These are phyloP conservation scores for Pyrocoelia pectoralis DNA, from an alignment of 2,888 invertebrate genomes.

Conservation along the genomic window DNA sequence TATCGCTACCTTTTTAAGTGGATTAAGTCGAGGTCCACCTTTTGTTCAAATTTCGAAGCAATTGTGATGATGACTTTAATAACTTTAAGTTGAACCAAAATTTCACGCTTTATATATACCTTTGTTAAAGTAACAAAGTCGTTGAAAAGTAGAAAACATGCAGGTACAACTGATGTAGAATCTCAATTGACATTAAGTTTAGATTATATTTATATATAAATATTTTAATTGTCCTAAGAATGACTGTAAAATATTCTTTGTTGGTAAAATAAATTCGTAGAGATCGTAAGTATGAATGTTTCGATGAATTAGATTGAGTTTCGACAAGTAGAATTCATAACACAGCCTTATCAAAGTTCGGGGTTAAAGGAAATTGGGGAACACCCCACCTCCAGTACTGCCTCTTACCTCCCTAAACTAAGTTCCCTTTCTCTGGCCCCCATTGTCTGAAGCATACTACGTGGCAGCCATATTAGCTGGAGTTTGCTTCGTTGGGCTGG, in stretches of 20 bases:
- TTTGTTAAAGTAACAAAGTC: slow-evolving; percentile 33
- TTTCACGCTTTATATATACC: slow-evolving; percentile 33
- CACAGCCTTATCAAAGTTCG: slow-evolving; percentile 51
- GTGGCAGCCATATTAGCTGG: slow-evolving; percentile 62
- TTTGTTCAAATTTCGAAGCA: slow-evolving; percentile 49
- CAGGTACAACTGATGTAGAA: not conserved
- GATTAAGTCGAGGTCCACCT: slow-evolving; percentile 54
- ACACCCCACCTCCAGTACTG: slow-evolving; percentile 52
- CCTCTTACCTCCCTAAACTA: slow-evolving; percentile 50
- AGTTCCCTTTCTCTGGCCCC: slow-evolving; percentile 60
- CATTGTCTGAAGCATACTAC: slow-evolving; percentile 56
- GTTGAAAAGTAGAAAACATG: not conserved
- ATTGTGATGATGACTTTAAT: slow-evolving; percentile 39
- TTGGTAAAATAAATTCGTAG: slow-evolving; percentile 17
- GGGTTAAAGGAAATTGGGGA: slow-evolving; percentile 54
- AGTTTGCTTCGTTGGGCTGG: slow-evolving; percentile 59
- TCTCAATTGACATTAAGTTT: slow-evolving; percentile 10
- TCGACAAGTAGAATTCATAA: slow-evolving; percentile 34
- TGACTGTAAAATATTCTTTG: slow-evolving; percentile 8
- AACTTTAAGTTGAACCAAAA: slow-evolving; percentile 41
- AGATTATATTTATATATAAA: slow-evolving; percentile 3
- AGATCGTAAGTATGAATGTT: slow-evolving; percentile 17
- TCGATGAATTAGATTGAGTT: slow-evolving; percentile 11
- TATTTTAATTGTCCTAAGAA: not conserved
- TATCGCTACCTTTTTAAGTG: slow-evolving; percentile 57